Percentiles rank a stretch among this genome's conserved stretches.
Conservation (phyloP, 2,797 vertebrate species). For the Leptatherina wallacei region DNA sequence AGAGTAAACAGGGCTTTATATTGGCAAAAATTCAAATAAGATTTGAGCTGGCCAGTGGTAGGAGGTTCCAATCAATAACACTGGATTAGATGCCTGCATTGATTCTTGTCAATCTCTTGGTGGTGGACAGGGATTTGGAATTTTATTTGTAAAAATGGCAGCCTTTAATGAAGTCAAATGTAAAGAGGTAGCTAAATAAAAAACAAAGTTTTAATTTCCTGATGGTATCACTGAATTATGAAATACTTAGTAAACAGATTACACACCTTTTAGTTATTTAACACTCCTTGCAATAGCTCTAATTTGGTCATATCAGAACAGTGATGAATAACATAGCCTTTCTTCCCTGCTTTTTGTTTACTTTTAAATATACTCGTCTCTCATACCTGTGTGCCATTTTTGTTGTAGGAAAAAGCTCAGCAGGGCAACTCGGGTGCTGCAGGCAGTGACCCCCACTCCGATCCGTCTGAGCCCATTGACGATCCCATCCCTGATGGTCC, state of each 20-base stretch:
- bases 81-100: background rate
- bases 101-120: background rate
- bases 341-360: background rate
- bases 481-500: constrained; percentile 74
- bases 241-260: background rate
- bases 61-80: background rate
- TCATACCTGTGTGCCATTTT: background rate
- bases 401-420: constrained; percentile 90
- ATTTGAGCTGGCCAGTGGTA: background rate
- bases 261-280: background rate
- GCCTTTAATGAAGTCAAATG: background rate
- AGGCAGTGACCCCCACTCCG: constrained; percentile 72
- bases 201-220: background rate
- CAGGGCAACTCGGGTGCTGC: constrained; percentile 73
- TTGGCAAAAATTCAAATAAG: background rate
- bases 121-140: background rate
- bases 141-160: background rate
- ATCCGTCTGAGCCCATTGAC: constrained; percentile 69
- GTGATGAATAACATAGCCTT: background rate
- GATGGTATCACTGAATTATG: background rate
- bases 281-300: background rate
- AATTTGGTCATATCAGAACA: constrained; percentile 1
- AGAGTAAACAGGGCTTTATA: too few species aligned
- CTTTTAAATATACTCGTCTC: background rate
- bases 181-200: background rate